Evolutionary conservation across 1,140 invertebrate genomes (phyloP), one percentile per base, ranked within the genome.

Genomic region (Trichonephila clavipes): DNA sequence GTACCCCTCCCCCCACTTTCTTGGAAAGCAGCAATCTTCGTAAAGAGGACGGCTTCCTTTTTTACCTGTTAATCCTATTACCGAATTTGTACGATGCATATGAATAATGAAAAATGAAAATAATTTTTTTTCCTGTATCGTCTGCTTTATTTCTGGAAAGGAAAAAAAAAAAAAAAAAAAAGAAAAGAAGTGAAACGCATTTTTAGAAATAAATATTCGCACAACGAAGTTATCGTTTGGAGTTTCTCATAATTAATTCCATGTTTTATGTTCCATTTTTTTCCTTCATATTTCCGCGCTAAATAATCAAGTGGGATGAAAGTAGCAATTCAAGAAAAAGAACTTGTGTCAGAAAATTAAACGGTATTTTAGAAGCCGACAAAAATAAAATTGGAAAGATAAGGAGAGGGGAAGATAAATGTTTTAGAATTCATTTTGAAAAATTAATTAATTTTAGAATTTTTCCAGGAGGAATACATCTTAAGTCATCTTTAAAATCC

Each of bases 21-120:
- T 44, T 21, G 21, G 19, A 58, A 51, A 19, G 44, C 82, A 58
- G 21, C 61, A 62, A 62, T 87, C 28, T 34, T 58, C 28, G n/a
- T 24, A 64, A 61, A 87, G 61, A 16, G 85, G 51, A 87, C 28
- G 28, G 18, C 61, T 34, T 61, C 28, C 61, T 87, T 87, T 87
- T 87, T 40, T 87, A 87, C 61, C 85, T 87, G 21, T 87, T 87
- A 87, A 87, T 87, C 85, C 51, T 87, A 87, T 87, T 87, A 87
- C 85, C 10, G 85, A 34, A 83, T 83, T 83, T 83, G 40, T 59
- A 58, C 44, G 58, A 87, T 87, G 85, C 85, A 34, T 87, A 34
- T 61, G 61, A 64, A 64, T 87, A 64, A 87, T 87, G 85, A 87
- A 87, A 87, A 87, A 87, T 87, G 85, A 62, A 34, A 28, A 86